Base-by-base conservation (phyloP, 2,888 invertebrate species). In the Drosophila phalerata region DNA sequence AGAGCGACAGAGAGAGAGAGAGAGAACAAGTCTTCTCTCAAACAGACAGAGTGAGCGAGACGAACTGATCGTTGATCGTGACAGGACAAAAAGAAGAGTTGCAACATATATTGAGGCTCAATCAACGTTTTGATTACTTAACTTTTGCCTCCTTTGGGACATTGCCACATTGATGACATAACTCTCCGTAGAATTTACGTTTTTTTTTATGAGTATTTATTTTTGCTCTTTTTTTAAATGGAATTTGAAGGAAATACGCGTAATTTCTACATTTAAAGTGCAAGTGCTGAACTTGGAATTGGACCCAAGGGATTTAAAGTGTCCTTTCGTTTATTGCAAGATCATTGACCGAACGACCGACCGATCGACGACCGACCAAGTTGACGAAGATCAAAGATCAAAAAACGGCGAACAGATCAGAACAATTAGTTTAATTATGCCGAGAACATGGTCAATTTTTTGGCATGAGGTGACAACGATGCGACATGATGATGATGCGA, bases 391-490 rank as follows among this genome's bases (percentile, higher is more conserved):
- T 85, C 85, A 86, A 88, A 84, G 67, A 37, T 30, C 38, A 30
- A 22, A 43, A 30, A 17, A n/a, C 17, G 43, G 42, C 67, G 53
- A 69, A 55, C 53, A 61, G 62, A 79, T 85, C 48, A 61, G 56
- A 63, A 86, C 85, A 85, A 89, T 87, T 85, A 87, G 85, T 87
- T 89, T 85, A 85, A 85, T 85, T 85, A 85, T 89, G 81, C 78
- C 60, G 70, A 68, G 73, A 67, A 77, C 73, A 80, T 51, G 63
- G 60, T 48, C 73, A 73, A 70, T 74, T 85, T 84, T 81, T 45
- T 79, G 84, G 73, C 85, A 87, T 81, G 85, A 85, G 89, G 85
- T 85, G 89, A 85, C 89, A 85, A 89, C 87, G 85, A 82, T 85
- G 83, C 85, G 82, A 86, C 87, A 88, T 85, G 84, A 79, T 77